Evolutionary conservation across 2,113 vertebrate species (phyloP).

Genomic region (Nesospiza acunhae): DNA sequence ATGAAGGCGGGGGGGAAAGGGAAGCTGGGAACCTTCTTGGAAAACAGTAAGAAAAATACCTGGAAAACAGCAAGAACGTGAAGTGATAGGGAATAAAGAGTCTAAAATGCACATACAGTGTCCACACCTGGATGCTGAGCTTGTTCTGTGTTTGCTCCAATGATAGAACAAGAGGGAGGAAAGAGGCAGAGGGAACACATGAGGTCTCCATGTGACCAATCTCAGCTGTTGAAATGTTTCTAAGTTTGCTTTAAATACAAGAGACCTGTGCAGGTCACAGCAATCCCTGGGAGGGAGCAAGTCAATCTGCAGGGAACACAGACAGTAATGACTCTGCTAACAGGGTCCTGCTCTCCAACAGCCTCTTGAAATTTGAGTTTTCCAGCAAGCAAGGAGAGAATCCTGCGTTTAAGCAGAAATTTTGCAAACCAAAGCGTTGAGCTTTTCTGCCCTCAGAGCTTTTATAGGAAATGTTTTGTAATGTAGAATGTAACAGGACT

Average conservation of each 20-base stretch:
- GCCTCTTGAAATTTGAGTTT: not conserved
- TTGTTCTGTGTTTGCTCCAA: not conserved
- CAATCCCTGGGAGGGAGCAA: not conserved
- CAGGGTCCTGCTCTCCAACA: not conserved
- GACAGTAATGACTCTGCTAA: not conserved
- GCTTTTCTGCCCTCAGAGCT: not conserved
- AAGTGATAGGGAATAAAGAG: not conserved
- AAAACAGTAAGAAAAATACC: not conserved
- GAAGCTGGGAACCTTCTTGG: not conserved
- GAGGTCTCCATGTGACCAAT: rapidly evolving
- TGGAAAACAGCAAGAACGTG: not conserved
- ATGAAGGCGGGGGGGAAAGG: not conserved
- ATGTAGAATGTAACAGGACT: not conserved
- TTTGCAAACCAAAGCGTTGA: not conserved
- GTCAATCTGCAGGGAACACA: not conserved
- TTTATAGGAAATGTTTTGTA: not conserved
- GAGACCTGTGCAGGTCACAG: not conserved
- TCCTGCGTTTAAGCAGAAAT: not conserved
- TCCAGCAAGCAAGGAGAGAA: not conserved
- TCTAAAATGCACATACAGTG: rapidly evolving
- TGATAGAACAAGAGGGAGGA: not conserved
- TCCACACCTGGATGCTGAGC: not conserved
- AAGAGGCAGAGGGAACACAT: not conserved
- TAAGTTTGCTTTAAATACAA: not conserved
- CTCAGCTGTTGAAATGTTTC: not conserved